Evolutionary conservation across 2,888 invertebrate genomes (phyloP).

Genomic region (Heliconius erato): DNA sequence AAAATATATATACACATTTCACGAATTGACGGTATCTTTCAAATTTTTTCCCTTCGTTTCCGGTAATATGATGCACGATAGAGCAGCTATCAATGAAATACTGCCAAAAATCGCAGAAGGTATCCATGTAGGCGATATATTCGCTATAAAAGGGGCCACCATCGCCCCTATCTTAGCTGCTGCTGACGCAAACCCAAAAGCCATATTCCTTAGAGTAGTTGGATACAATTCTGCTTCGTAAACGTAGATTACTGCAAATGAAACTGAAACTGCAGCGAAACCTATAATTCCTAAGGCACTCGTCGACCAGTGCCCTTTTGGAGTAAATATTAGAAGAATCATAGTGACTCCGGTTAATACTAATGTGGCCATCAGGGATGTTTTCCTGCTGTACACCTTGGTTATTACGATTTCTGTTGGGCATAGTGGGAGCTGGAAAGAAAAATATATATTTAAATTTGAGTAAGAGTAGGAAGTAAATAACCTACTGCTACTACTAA

Average conservation of each 20-base stretch:
- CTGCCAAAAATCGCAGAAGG: slow-evolving; percentile 64
- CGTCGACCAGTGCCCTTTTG: slow-evolving; percentile 58
- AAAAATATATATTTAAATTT: too few relatives aligned
- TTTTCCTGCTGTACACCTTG: slow-evolving; percentile 61
- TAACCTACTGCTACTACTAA: too few relatives aligned
- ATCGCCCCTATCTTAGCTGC: slow-evolving; percentile 67
- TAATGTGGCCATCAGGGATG: slow-evolving; percentile 54
- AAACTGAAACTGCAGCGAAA: slow-evolving; percentile 52
- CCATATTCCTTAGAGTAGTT: slow-evolving; percentile 70
- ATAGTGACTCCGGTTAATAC: slow-evolving; percentile 57
- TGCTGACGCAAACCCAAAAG: slow-evolving; percentile 61
- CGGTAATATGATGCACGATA: slow-evolving; percentile 63
- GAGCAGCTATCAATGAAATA: slow-evolving; percentile 61
- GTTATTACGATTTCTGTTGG: slow-evolving; percentile 58
- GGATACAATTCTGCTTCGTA: slow-evolving; percentile 69
- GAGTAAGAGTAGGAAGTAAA: too few relatives aligned
- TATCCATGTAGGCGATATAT: slow-evolving; percentile 63
- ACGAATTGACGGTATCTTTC: slow-evolving; percentile 61
- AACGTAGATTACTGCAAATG: slow-evolving; percentile 60
- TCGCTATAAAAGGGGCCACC: slow-evolving; percentile 67
- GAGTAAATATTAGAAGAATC: slow-evolving; percentile 58
- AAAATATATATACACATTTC: background rate
- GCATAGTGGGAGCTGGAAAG: slow-evolving; percentile 62
- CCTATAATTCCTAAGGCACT: slow-evolving; percentile 59
- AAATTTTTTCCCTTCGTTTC: slow-evolving; percentile 70